phyloP scores from a whole-genome alignment of 2,113 vertebrate genomes.

The Acrocephalus arundinaceus region DNA sequence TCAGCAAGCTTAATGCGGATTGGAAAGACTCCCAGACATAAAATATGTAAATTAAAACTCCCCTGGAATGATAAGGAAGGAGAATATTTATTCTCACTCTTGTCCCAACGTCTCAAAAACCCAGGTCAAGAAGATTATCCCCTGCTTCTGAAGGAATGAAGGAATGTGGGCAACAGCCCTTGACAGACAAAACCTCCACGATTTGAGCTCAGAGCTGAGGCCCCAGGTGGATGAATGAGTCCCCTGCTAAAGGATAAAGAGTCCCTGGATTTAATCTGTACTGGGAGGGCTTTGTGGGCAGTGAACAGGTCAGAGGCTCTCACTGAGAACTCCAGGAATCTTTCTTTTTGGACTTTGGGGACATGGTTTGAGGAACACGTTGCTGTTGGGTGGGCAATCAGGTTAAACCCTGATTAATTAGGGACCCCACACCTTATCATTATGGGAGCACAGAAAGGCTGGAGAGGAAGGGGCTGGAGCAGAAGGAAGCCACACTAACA shows the following conservation, averaged over 20 bases:
- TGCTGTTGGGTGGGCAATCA: background rate
- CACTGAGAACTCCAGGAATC: background rate
- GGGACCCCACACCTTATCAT: background rate
- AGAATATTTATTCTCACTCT: background rate
- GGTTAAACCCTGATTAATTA: background rate
- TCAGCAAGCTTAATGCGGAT: background rate
- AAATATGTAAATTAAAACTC: background rate
- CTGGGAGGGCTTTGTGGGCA: background rate
- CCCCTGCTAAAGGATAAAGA: background rate
- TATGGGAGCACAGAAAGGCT: background rate
- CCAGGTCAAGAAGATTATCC: background rate
- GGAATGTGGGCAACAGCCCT: background rate
- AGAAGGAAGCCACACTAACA: background rate
- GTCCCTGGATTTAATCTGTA: background rate
- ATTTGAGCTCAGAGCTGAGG: background rate
- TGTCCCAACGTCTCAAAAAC: rapidly evolving
- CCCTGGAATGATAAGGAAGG: background rate
- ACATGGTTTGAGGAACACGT: background rate
- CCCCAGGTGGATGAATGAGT: background rate
- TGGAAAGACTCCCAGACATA: background rate
- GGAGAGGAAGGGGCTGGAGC: background rate
- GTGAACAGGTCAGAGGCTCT: background rate
- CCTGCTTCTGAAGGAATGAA: background rate
- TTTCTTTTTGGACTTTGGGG: background rate
- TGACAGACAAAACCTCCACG: background rate